Conservation (phyloP, 2,113 vertebrate genomes). For the Scartelaos histophorus region DNA sequence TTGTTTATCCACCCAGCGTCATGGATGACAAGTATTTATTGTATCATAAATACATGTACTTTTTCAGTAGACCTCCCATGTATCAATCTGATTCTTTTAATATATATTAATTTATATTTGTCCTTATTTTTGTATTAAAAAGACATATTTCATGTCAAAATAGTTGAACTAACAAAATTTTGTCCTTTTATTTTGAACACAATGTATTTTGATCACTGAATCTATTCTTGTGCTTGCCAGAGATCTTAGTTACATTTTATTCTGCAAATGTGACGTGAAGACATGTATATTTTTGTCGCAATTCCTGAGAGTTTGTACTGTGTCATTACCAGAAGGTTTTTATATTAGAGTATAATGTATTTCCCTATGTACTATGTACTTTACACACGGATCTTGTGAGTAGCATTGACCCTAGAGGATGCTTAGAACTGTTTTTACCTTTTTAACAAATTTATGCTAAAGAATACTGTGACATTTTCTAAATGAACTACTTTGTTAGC, state of each 20-base stretch:
- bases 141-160: slow-evolving; percentile 80
- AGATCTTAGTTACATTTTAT: slow-evolving; percentile 82
- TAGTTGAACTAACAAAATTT: slow-evolving; percentile 92
- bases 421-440: slow-evolving; percentile 85
- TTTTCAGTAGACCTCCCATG: slow-evolving; percentile 91
- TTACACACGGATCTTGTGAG: slow-evolving; percentile 77
- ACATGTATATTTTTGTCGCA: slow-evolving; percentile 85
- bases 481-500: slow-evolving; percentile 93
- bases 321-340: slow-evolving; percentile 83
- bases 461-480: slow-evolving; percentile 91
- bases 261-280: slow-evolving; percentile 83
- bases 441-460: slow-evolving; percentile 86
- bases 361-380: slow-evolving; percentile 78
- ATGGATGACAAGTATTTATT: slow-evolving; percentile 99
- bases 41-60: slow-evolving; percentile 94
- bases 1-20: slow-evolving; percentile 65
- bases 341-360: slow-evolving; percentile 82
- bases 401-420: slow-evolving; percentile 82
- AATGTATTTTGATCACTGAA: slow-evolving; percentile 82
- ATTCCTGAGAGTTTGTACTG: slow-evolving; percentile 83
- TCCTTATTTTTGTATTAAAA: slow-evolving; percentile 97
- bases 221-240: slow-evolving; percentile 80
- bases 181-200: slow-evolving; percentile 81
- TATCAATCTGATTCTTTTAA: slow-evolving; percentile 95
- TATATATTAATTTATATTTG: slow-evolving; percentile 99